Conservation (phyloP, 1,140 invertebrate genomes). For the Drosophila takahashii region DNA sequence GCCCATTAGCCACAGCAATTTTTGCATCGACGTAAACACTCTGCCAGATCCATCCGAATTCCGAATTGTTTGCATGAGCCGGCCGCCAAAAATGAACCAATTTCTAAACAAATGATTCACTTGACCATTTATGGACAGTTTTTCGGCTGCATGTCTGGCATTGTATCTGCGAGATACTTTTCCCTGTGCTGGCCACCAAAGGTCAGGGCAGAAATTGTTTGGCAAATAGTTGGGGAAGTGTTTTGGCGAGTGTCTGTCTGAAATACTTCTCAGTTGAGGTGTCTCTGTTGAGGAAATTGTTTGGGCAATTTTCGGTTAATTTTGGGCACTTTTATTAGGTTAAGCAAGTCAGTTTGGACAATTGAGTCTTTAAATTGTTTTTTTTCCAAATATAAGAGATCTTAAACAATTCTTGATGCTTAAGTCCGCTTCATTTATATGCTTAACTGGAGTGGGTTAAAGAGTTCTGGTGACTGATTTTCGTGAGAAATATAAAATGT, state of each 20-base stretch:
- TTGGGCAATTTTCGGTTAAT: conserved; percentile 21
- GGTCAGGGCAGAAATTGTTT: conserved; percentile 44
- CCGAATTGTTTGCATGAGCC: conserved; percentile 51
- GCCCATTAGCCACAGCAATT: conserved; percentile 63
- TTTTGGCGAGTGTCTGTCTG: conserved; percentile 9
- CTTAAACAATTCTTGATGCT: neutral
- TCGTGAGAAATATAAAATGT: conserved; percentile 2
- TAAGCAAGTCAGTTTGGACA: neutral
- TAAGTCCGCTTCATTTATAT: neutral
- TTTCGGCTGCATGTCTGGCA: conserved; percentile 31
- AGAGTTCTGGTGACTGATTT: conserved; percentile 7
- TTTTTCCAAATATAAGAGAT: neutral
- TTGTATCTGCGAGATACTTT: neutral
- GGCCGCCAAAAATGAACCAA: conserved; percentile 47
- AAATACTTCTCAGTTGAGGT: neutral
- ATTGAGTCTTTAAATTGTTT: neutral
- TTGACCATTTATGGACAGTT: conserved; percentile 77
- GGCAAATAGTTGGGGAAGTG: conserved; percentile 19
- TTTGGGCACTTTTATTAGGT: conserved; percentile 25
- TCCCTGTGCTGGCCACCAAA: conserved; percentile 10
- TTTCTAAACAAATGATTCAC: conserved; percentile 79
- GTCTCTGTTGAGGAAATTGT: neutral
- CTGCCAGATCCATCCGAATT: conserved; percentile 6
- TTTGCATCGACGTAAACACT: conserved; percentile 68
- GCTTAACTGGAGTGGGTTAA: neutral